phyloP scores from a whole-genome alignment of 2,113 vertebrate genomes.

The Hippocampus guttulatus region DNA sequence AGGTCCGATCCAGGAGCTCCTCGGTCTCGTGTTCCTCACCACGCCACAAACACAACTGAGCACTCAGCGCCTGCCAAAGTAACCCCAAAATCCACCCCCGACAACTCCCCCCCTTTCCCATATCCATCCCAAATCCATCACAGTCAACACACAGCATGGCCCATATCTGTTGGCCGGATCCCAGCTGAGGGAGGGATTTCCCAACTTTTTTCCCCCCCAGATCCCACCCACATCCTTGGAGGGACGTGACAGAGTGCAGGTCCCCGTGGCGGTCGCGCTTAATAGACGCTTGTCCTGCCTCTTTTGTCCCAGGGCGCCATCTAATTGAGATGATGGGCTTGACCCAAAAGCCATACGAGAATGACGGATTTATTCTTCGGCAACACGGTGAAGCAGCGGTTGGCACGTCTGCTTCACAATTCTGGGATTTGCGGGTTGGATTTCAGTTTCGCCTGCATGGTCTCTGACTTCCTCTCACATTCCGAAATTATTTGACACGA shows the following conservation, averaged over 20 bases:
- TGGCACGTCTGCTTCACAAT: not conserved
- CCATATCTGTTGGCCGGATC: conserved; percentile 25
- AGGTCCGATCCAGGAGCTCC: conserved; percentile 37
- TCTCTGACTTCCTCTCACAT: not conserved
- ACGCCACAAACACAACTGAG: conserved; percentile 53
- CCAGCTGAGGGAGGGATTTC: conserved; percentile 33
- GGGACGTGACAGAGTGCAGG: conserved; percentile 51
- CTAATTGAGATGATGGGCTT: conserved; percentile 26
- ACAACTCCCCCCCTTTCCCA: not conserved
- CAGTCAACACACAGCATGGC: conserved; percentile 21
- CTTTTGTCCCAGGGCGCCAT: conserved; percentile 4
- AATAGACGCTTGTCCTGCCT: conserved; percentile 12
- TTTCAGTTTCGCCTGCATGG: not conserved
- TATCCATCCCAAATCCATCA: conserved; percentile 26
- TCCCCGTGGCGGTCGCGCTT: conserved; percentile 20
- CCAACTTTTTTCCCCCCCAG: not conserved
- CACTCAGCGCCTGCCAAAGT: conserved; percentile 31
- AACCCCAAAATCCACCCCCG: conserved; percentile 3
- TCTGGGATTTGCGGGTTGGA: not conserved
- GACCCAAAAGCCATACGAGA: not conserved
- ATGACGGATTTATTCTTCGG: not conserved
- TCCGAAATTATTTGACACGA: no score
- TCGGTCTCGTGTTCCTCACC: conserved; percentile 38
- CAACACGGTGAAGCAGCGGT: not conserved
- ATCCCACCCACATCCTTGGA: conserved; percentile 6